These are phyloP conservation scores for Drosophila bunnanda DNA, from an alignment of 2,888 invertebrate genomes.

Conservation along the genomic window DNA sequence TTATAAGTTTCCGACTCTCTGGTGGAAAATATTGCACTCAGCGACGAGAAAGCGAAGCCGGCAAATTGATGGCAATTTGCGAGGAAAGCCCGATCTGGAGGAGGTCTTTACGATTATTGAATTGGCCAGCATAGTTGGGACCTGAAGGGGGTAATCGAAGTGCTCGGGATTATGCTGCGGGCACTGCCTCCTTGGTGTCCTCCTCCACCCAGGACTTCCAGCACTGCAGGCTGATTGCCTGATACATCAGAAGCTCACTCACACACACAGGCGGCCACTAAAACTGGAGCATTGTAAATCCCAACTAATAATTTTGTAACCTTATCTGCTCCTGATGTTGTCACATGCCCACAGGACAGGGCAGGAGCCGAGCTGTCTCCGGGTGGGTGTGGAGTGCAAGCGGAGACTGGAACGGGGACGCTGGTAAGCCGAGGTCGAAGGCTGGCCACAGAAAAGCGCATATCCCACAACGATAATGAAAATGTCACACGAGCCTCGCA, in stretches of 20 bases:
- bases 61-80: slow-evolving; percentile 65
- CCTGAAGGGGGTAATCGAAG: slow-evolving; percentile 34
- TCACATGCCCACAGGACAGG: slow-evolving; percentile 45
- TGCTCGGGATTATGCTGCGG: slow-evolving; percentile 9
- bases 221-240: slow-evolving; percentile 31
- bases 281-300: slow-evolving; percentile 75
- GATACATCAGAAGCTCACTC: slow-evolving; percentile 37
- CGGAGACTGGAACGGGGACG: neutral
- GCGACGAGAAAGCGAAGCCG: slow-evolving; percentile 14
- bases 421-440: slow-evolving; percentile 26
- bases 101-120: slow-evolving; percentile 54
- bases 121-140: slow-evolving; percentile 32
- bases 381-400: neutral
- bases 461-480: slow-evolving; percentile 82
- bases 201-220: neutral
- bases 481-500: slow-evolving; percentile 83
- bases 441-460: slow-evolving; percentile 62
- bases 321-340: slow-evolving; percentile 74
- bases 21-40: slow-evolving; percentile 48
- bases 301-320: slow-evolving; percentile 82
- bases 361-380: neutral
- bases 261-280: slow-evolving; percentile 40
- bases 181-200: neutral
- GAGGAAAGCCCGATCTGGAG: slow-evolving; percentile 15
- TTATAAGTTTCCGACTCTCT: slow-evolving; percentile 35